phyloP scores from a whole-genome alignment of 2,888 invertebrate species.

The Leptinotarsa peninsularis region DNA sequence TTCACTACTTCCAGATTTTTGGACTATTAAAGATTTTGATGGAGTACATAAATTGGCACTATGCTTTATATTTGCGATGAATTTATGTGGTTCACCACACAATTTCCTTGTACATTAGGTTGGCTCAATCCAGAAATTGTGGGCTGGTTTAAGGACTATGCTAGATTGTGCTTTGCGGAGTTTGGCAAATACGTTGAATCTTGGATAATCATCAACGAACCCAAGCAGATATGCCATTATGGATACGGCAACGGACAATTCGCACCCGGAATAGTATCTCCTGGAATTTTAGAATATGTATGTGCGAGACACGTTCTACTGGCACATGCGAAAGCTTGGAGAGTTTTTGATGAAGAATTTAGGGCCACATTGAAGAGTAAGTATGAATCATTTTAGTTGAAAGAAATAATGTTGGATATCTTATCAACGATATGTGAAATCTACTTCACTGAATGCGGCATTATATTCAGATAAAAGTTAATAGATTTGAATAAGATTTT shows the following conservation, averaged over 20 bases:
- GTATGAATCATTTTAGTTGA: slow-evolving; percentile 3
- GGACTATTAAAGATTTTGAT: no score
- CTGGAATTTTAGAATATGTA: slow-evolving; percentile 72
- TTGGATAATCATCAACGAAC: slow-evolving; percentile 71
- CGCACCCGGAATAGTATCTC: slow-evolving; percentile 61
- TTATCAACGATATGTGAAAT: no score
- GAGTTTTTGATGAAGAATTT: slow-evolving; percentile 74
- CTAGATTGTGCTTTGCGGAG: slow-evolving; percentile 62
- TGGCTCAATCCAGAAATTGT: slow-evolving; percentile 70
- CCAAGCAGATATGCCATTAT: slow-evolving; percentile 56
- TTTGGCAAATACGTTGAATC: slow-evolving; percentile 58
- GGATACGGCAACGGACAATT: slow-evolving; percentile 55
- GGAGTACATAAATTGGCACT: no score
- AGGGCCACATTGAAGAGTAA: slow-evolving; percentile 69
- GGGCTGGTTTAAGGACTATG: slow-evolving; percentile 70
- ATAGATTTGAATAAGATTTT: no score
- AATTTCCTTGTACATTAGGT: slow-evolving; percentile 34
- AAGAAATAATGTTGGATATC: no score
- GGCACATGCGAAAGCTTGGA: slow-evolving; percentile 77
- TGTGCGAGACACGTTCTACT: slow-evolving; percentile 75
- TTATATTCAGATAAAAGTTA: no score
- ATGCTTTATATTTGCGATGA: background rate
- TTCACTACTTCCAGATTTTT: no score
- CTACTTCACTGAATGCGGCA: no score
- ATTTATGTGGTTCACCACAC: background rate